These are phyloP conservation scores for Saccostrea glomerata DNA, from an alignment of 1,140 invertebrate genomes.

Conservation along the genomic window DNA sequence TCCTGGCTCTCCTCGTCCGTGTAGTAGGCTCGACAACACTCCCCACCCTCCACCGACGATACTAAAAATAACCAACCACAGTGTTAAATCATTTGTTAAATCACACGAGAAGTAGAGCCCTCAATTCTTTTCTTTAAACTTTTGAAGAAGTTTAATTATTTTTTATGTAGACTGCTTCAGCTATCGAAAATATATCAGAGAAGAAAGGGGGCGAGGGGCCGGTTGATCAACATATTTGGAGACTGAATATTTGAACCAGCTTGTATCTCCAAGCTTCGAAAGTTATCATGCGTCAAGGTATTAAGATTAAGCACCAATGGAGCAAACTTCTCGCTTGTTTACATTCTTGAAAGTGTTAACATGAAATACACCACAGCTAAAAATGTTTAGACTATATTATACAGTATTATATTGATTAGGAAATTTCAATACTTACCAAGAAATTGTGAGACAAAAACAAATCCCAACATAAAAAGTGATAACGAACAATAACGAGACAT, in stretches of 20 bases:
- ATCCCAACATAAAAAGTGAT: constrained; percentile 8
- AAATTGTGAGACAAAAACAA: background rate
- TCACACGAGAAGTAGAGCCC: too few relatives aligned
- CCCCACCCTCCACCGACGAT: constrained; percentile 1
- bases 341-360: background rate
- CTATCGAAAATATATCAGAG: too few relatives aligned
- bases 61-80: background rate
- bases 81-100: too few relatives aligned
- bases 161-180: too few relatives aligned
- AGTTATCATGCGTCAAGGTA: background rate
- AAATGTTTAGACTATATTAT: background rate
- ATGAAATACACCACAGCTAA: background rate
- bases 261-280: background rate
- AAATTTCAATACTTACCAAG: background rate
- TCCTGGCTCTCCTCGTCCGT: background rate
- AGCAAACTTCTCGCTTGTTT: background rate
- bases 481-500: background rate
- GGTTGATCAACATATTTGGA: too few relatives aligned
- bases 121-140: too few relatives aligned
- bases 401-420: background rate
- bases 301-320: background rate
- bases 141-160: too few relatives aligned
- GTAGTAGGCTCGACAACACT: constrained; percentile 2
- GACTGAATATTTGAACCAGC: too few relatives aligned
- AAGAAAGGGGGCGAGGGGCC: too few relatives aligned